Conservation (phyloP, 2,113 vertebrate genomes). For the Ifrita kowaldi region DNA sequence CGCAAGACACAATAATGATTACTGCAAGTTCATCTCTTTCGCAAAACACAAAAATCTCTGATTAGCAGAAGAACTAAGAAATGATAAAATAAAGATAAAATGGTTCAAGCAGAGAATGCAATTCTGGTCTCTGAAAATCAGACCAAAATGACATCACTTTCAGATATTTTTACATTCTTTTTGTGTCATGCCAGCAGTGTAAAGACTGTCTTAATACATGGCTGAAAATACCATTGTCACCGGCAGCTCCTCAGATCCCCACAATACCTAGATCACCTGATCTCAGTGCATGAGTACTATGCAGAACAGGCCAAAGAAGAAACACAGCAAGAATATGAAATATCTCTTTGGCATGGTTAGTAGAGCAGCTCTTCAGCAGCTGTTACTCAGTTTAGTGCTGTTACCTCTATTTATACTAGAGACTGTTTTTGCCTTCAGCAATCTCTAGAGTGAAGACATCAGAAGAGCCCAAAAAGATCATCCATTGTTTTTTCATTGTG, state of each 20-base stretch:
- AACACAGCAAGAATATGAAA: slow-evolving; percentile 28
- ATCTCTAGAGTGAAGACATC: not conserved
- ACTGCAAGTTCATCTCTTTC: not conserved
- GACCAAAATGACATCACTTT: slow-evolving; percentile 18
- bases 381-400: slow-evolving; percentile 19
- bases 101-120: slow-evolving; percentile 1
- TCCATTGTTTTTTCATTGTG: not conserved
- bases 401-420: slow-evolving; percentile 22
- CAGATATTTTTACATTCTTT: slow-evolving; percentile 18
- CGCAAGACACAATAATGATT: slow-evolving; percentile 19
- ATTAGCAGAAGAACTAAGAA: slow-evolving; percentile 25
- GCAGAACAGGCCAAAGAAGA: slow-evolving; percentile 11
- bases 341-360: not conserved
- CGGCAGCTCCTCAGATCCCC: not conserved
- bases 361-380: slow-evolving; percentile 26
- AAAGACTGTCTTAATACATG: not conserved
- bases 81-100: slow-evolving; percentile 24
- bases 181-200: not conserved
- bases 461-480: not conserved
- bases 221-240: not conserved
- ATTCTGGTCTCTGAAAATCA: slow-evolving; percentile 17
- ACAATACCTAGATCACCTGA: not conserved
- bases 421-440: not conserved
- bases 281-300: not conserved
- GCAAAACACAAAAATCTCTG: slow-evolving; percentile 53